Conservation (phyloP, 30 jellyfish, hydroid and myxozoan species). For the Aurelia aurita complex sp. Pacific region DNA sequence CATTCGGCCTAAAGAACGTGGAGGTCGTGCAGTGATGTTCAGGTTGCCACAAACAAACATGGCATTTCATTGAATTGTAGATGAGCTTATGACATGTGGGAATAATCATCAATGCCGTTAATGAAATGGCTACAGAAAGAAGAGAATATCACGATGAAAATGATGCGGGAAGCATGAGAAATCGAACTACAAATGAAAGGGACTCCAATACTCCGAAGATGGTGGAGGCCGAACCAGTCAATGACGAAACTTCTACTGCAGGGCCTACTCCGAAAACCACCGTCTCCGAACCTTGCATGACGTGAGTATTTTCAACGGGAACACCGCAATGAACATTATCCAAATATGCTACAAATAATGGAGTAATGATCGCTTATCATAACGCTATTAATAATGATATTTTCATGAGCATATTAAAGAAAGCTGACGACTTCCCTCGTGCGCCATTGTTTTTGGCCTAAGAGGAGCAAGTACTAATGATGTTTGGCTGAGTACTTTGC, state of each 20-base stretch:
- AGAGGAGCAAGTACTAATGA: too few species aligned
- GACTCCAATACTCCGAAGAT: neutral
- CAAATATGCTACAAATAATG: too few species aligned
- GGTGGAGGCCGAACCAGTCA: neutral
- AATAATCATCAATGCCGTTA: neutral
- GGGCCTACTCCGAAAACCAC: constrained; percentile 4
- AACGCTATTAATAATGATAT: too few species aligned
- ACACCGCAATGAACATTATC: too few species aligned
- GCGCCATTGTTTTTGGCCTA: too few species aligned
- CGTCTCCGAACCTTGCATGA: constrained; percentile 16
- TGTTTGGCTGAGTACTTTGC: too few species aligned
- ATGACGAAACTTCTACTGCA: constrained; percentile 10
- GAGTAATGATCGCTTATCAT: too few species aligned
- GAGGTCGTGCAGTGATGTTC: neutral
- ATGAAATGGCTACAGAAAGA: constrained; percentile 27
- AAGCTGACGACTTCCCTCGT: too few species aligned
- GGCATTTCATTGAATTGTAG: neutral
- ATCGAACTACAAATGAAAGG: neutral
- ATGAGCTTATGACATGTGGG: constrained; percentile 26
- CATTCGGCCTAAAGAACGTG: neutral
- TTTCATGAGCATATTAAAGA: too few species aligned
- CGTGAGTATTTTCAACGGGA: constrained; percentile 9
- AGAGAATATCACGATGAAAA: constrained; percentile 13
- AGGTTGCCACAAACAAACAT: too few species aligned
- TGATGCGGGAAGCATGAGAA: neutral